Conservation (phyloP, 2,797 vertebrate species). For the Sarcophilus harrisii region DNA sequence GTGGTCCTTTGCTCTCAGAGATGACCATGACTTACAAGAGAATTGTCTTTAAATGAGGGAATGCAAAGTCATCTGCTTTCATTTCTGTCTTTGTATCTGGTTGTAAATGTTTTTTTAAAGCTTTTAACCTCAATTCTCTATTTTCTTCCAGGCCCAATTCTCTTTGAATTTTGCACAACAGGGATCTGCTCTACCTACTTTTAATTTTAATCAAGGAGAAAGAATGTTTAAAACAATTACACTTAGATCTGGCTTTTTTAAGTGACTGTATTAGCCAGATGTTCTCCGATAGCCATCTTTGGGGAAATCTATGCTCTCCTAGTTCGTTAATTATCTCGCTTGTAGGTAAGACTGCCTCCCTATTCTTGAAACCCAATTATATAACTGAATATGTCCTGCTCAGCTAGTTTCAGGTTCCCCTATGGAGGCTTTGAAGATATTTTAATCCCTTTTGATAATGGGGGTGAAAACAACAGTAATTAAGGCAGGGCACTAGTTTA, state of each 20-base stretch:
- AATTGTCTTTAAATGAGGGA: no score
- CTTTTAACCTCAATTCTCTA: background rate
- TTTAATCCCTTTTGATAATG: conserved; percentile 6
- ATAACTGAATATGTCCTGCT: conserved; percentile 53
- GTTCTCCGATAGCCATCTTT: conserved; percentile 66
- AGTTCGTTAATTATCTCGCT: conserved; percentile 79
- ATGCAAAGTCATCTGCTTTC: background rate
- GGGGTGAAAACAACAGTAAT: conserved; percentile 62
- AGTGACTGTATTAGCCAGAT: conserved; percentile 71
- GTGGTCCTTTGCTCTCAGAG: no score
- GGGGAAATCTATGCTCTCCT: conserved; percentile 71
- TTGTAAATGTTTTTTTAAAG: background rate
- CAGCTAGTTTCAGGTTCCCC: conserved; percentile 77
- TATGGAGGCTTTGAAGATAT: conserved; percentile 57
- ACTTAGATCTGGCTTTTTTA: conserved; percentile 60
- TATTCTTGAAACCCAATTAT: conserved; percentile 76
- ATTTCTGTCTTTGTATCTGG: background rate
- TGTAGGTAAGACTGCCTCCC: conserved; percentile 60
- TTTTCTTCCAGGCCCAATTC: conserved; percentile 38
- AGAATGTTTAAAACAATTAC: conserved; percentile 66
- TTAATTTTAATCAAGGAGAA: conserved; percentile 63
- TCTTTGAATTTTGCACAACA: conserved; percentile 51
- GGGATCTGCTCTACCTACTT: conserved; percentile 64
- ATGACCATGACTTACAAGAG: no score
- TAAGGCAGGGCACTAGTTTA: conserved; percentile 52